Evolutionary conservation across 1,140 invertebrate species (phyloP).

Genomic region (Elysia chlorotica): DNA sequence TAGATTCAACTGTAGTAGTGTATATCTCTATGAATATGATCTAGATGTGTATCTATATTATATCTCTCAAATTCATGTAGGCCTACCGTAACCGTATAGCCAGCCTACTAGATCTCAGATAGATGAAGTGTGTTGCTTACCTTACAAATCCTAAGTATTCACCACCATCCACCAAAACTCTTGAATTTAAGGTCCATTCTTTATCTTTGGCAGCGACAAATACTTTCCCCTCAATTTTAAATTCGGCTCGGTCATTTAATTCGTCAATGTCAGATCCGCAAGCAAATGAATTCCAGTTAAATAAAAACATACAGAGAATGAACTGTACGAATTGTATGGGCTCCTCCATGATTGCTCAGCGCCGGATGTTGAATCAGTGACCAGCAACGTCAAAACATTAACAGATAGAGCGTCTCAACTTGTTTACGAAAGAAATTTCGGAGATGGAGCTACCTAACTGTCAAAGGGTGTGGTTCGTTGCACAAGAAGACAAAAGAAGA

Average conservation of each 20-base stretch:
- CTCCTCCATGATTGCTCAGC: constrained; percentile 32
- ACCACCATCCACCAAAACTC: constrained; percentile 85
- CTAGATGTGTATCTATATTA: too few relatives aligned
- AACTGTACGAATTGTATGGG: constrained; percentile 26
- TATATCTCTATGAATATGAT: too few relatives aligned
- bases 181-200: constrained; percentile 66
- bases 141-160: constrained; percentile 83
- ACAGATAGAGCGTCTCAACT: neutral
- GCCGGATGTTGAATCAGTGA: too few relatives aligned
- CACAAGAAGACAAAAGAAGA: too few relatives aligned
- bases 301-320: constrained; percentile 27
- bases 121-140: constrained; percentile 62
- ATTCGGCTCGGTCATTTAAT: constrained; percentile 21
- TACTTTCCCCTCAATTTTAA: constrained; percentile 42
- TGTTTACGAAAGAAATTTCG: neutral
- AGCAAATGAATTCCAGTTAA: constrained; percentile 20
- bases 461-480: neutral
- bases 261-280: constrained; percentile 27
- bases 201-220: constrained; percentile 37
- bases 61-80: too few relatives aligned
- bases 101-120: too few relatives aligned
- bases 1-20: too few relatives aligned
- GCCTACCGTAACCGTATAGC: too few relatives aligned
- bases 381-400: too few relatives aligned
- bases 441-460: neutral